Base-by-base conservation (phyloP, 2,888 invertebrate species). In the Phyllotreta striolata region DNA sequence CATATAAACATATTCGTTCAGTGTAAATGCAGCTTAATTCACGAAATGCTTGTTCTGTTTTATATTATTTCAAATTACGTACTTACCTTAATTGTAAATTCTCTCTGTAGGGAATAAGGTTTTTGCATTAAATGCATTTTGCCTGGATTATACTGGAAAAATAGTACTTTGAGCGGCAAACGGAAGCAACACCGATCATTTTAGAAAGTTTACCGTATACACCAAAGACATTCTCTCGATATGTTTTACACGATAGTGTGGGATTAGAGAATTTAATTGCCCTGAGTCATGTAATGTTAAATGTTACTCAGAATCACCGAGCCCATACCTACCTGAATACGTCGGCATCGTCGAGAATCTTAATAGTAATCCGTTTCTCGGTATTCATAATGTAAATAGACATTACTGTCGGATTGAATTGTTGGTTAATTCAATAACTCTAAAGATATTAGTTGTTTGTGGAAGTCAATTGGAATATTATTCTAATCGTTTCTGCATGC, bases 221-320 rank as follows among this genome's bases (percentile, higher is more conserved):
- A 7, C 13, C 47, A 57, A 58, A 52, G 52, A 52, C 52, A 60
- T 60, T 60, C 52, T 60, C 44, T 38, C 10, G 49, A 44, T 44
- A 43, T 60, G 60, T 60, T 54, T 24, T 60, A 60, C 60, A 60
- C 41, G 51, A 35, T 51, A 59, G 24, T 49, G 59, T 59, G 41
- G 60, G 44, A 60, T 60, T 60, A 52, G 34, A 49, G 5, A 6
- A n/a, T 10, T 60, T 60, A 60, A 60, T 60, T 60, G 44, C 14
- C 9, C 4, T 41, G 60, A 60, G 44, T 60, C 60, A 60, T 60
- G 44, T 10, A 24, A 24, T 24, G 24, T 24, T 24, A 4, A 24
- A 24, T 24, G 24, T 24, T 44, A 51, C 52, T 52, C 8, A 38
- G 52, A 52, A 52, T 13, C 12, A 52, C 10, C 37, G 10, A 13